Evolutionary conservation across 1,140 invertebrate genomes (phyloP).

Genomic region (Bicyclus anynana): DNA sequence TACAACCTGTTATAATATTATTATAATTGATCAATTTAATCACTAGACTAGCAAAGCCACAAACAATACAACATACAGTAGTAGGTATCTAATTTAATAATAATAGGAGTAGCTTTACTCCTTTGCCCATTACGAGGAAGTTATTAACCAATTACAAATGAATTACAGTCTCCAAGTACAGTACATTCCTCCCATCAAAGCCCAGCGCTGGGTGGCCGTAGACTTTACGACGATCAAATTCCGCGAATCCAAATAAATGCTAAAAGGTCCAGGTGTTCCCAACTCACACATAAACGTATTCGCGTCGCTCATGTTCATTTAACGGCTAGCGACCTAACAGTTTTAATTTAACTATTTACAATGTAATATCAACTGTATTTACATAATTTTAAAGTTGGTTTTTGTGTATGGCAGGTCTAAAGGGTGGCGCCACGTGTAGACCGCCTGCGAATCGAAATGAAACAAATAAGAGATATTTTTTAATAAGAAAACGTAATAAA

Average conservation of each 20-base stretch:
- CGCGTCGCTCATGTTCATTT: conserved; percentile 30
- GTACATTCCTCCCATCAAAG: background rate
- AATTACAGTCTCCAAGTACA: background rate
- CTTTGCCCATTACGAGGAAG: background rate
- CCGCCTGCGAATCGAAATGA: conserved; percentile 35
- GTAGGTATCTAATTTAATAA: too few species aligned
- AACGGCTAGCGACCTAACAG: conserved; percentile 25
- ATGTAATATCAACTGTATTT: conserved; percentile 4
- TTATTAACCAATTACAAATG: background rate
- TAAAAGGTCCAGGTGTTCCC: conserved; percentile 31
- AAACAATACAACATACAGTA: too few species aligned
- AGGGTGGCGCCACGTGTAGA: conserved; percentile 39
- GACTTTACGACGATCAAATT: conserved; percentile 13
- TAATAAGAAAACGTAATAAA: conserved; percentile 35
- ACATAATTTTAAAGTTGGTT: conserved; percentile 4
- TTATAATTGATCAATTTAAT: too few species aligned
- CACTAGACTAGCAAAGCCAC: too few species aligned
- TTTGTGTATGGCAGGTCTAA: conserved; percentile 18
- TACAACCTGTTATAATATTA: too few species aligned
- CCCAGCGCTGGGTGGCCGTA: conserved; percentile 6
- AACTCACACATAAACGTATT: conserved; percentile 35
- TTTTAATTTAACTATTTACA: conserved; percentile 9
- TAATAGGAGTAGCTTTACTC: too few species aligned
- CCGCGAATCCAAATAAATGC: conserved; percentile 19
- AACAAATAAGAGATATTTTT: conserved; percentile 34